Evolutionary conservation across 2,797 vertebrate genomes (phyloP), one percentile per base, ranked within the genome.

Genomic region (Microctenopoma steveboyesi): DNA sequence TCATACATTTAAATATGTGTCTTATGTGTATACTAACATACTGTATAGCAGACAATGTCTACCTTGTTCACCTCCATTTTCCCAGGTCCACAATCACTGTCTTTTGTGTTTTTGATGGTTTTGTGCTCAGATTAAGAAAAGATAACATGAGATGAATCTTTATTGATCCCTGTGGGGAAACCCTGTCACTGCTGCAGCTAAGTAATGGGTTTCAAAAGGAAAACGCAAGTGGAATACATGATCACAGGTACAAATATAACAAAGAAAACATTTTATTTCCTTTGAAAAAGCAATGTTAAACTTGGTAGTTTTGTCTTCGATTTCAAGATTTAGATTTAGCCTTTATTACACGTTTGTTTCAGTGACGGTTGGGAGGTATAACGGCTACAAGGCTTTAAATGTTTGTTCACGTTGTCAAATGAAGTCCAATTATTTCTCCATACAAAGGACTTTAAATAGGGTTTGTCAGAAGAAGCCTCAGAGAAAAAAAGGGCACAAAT

Each of bases 151-250:
- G 40, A 80, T 86, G 74, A 69, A 81, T 69, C 59, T 69, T 78
- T 86, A 80, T 81, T 72, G 67, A 83, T 81, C 72, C 74, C 74
- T 63, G 22, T 60, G 49, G 74, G 60, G 63, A 73, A 58, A 69
- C 68, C 68, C 55, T 74, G 63, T 64, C 71, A 37, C 37, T 50
- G 70, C 60, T 67, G 73, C 55, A 43, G 68, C 11, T 48, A 48
- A 69, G 63, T 55, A 74, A 81, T 64, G 42, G 30, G 35, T 55
- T 79, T 64, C 28, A 71, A 50, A 50, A 35, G 35, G 35, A 3
- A 27, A 28, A 53, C 14, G 37, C 7, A 69, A 43, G 48, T 28
- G 5, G 30, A 52, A 62, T 33, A 43, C 15, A 30, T 37, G 35
- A 60, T 50, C 43, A 66, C 33, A 37, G 28, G 28, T 43, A 10